A percentile compares a stretch with the other conserved stretches of the same genome.
Conservation (phyloP, 2,113 vertebrate species). For the Azemiops feae region DNA sequence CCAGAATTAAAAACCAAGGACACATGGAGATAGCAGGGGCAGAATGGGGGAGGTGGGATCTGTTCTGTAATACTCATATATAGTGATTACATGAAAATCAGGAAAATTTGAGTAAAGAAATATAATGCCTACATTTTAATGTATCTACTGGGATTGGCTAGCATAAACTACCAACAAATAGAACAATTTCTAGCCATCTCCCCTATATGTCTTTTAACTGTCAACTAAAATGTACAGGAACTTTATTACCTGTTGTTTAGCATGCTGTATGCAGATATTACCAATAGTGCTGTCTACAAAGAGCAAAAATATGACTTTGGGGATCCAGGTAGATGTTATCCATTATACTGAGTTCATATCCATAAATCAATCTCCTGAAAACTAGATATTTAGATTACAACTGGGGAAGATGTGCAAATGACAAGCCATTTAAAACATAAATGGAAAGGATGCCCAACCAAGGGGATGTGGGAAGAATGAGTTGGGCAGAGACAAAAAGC, state of each 20-base stretch:
- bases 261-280: constrained; percentile 42
- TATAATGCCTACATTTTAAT: not conserved
- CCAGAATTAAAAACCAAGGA: not conserved
- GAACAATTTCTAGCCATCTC: not conserved
- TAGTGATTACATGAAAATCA: not conserved
- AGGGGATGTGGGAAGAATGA: constrained; percentile 39
- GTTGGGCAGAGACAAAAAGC: constrained; percentile 36
- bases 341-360: constrained; percentile 50
- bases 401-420: constrained; percentile 49
- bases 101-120: not conserved
- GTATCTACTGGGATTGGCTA: not conserved
- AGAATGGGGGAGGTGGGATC: not conserved
- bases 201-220: not conserved
- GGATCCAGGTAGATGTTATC: constrained; percentile 51
- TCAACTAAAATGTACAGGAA: constrained; percentile 9
- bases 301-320: constrained; percentile 31
- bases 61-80: not conserved
- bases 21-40: not conserved
- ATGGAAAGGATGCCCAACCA: constrained; percentile 41
- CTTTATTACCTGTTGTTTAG: constrained; percentile 31
- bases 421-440: constrained; percentile 47
- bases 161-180: not conserved
- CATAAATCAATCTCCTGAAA: constrained; percentile 53
- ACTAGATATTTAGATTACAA: constrained; percentile 49
- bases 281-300: constrained; percentile 25